These are phyloP conservation scores for Nemurella pictetii DNA, from an alignment of 2,888 invertebrate genomes.

Conservation along the genomic window DNA sequence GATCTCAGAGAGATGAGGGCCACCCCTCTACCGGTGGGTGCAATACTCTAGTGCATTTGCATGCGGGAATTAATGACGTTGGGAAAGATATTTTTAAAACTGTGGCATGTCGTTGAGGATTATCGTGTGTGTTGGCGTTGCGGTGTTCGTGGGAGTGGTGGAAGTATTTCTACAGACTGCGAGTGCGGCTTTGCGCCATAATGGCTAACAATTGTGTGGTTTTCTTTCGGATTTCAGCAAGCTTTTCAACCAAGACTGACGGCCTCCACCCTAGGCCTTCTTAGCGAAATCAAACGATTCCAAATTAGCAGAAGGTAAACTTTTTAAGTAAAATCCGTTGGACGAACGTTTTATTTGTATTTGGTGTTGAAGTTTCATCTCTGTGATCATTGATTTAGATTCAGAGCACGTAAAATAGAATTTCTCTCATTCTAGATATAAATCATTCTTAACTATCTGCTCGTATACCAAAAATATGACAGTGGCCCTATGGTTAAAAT, in stretches of 20 bases:
- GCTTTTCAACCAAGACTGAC: slow-evolving; percentile 41
- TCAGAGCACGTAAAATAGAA: too few species aligned
- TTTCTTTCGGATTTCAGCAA: slow-evolving; percentile 37
- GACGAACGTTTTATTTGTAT: too few species aligned
- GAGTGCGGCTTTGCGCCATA: too few species aligned
- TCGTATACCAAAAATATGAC: too few species aligned
- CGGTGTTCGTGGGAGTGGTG: too few species aligned
- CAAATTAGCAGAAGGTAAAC: slow-evolving; percentile 40
- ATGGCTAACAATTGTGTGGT: too few species aligned
- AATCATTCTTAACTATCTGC: too few species aligned
- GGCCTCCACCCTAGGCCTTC: slow-evolving; percentile 40
- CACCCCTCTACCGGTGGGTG: slow-evolving; percentile 72
- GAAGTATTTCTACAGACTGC: too few species aligned
- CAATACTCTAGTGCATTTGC: not conserved
- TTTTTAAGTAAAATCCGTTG: not conserved
- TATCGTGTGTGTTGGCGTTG: not conserved
- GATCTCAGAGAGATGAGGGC: slow-evolving; percentile 87
- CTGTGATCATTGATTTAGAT: too few species aligned
- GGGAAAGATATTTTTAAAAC: not conserved
- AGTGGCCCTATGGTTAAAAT: too few species aligned
- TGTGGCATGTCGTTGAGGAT: not conserved
- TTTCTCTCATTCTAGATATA: too few species aligned
- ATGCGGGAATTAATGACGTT: not conserved
- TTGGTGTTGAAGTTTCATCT: too few species aligned
- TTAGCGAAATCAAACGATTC: slow-evolving; percentile 40